Conservation (phyloP, 1,140 invertebrate species). For the Babylonia areolata region DNA sequence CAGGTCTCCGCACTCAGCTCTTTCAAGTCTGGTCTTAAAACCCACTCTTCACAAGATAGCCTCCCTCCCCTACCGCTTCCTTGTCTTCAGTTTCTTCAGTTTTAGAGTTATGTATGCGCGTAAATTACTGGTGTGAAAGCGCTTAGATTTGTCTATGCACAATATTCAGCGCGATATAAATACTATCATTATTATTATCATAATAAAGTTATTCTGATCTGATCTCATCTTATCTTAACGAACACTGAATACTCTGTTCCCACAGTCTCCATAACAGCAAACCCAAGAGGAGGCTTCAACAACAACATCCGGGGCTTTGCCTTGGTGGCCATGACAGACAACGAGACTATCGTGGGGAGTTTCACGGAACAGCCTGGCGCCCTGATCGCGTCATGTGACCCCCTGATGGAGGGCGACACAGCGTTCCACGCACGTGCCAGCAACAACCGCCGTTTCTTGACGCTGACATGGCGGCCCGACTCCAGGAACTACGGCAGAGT, state of each 20-base stretch:
- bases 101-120: too few species aligned
- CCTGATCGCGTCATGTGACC: constrained; percentile 35
- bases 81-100: too few species aligned
- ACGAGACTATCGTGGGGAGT: constrained; percentile 31
- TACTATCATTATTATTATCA: background rate
- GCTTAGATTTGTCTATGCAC: too few species aligned
- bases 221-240: background rate
- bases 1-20: too few species aligned
- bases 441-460: background rate
- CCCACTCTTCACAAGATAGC: too few species aligned
- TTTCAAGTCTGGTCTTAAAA: too few species aligned
- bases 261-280: background rate
- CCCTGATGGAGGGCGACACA: constrained; percentile 27
- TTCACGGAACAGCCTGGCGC: constrained; percentile 30
- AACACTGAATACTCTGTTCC: background rate
- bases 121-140: too few species aligned
- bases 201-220: too few species aligned
- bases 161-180: background rate
- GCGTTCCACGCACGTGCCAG: constrained; percentile 17
- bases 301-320: constrained; percentile 36
- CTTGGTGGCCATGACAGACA: constrained; percentile 33
- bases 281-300: background rate
- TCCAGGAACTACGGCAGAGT: constrained; percentile 28
- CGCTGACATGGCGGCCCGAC: constrained; percentile 15
- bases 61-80: too few species aligned